Evolutionary conservation across 2,797 vertebrate genomes (phyloP).

Genomic region (Heteromormyrus szaboi): DNA sequence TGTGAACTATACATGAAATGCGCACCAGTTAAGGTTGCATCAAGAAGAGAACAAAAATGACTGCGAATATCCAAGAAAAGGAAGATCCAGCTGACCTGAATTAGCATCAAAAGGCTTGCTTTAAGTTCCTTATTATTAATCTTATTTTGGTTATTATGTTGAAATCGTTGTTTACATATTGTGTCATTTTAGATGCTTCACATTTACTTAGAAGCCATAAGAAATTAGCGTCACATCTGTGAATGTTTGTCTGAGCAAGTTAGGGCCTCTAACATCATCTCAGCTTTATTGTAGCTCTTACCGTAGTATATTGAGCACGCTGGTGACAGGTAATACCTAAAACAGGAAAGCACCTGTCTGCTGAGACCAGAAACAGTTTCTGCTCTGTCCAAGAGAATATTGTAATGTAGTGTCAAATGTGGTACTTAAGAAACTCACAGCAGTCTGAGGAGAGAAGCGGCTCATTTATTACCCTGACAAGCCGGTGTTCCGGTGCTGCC

Average conservation of each 20-base stretch:
- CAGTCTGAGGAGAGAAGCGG: neutral
- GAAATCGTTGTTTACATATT: neutral
- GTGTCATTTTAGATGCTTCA: neutral
- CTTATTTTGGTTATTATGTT: neutral
- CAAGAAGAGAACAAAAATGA: neutral
- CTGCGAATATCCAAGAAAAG: neutral
- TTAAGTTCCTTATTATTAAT: neutral
- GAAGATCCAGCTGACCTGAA: neutral
- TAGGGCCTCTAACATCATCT: neutral
- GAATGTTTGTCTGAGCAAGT: neutral
- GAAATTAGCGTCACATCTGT: neutral
- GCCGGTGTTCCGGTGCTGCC: neutral
- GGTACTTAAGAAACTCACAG: neutral
- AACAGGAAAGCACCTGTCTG: slow-evolving; percentile 7
- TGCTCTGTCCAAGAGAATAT: slow-evolving; percentile 8
- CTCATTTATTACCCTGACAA: slow-evolving; percentile 6
- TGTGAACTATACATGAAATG: neutral
- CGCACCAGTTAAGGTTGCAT: neutral
- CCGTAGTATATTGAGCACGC: neutral
- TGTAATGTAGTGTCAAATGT: slow-evolving; percentile 8
- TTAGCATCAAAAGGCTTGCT: neutral
- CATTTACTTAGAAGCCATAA: neutral
- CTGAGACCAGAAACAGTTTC: neutral
- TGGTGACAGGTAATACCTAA: neutral
- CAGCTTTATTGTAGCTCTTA: neutral